Base-by-base conservation (phyloP, 2,888 invertebrate species). In the Noctua janthe region DNA sequence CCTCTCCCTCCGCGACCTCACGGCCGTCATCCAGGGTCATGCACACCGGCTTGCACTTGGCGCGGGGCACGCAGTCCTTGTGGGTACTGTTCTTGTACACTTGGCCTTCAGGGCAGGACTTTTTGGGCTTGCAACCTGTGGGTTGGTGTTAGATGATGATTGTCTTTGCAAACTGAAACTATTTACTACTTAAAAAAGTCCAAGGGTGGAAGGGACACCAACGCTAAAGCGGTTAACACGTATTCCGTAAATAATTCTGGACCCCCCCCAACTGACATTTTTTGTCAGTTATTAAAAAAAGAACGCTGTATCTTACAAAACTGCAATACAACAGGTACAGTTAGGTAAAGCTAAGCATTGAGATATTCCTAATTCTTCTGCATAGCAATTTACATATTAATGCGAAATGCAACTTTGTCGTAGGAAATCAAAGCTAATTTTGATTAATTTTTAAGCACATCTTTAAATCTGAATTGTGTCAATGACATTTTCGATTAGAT, bases 1-100 rank as follows among this genome's bases (percentile, higher is more conserved):
- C 92, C 91, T 99, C 99, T 0, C 99, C 98, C 94, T 99, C 99
- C 78, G 98, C 97, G 90, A 98, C 98, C 29, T 97, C 97, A 10
- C 95, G 95, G 0, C 98, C 98, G 78, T 98, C 97, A 0, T 91
- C 90, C 35, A 98, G 94, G 59, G 98, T 97, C 95, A 98, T 96
- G 90, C 99, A 99, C 2, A 98, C 94, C 0, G 98, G 98, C 85
- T 97, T 97, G 93, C 99, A 99, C 71, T 97, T 96, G 0, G 97
- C 97, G 76, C 98, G 97, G 0, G 98, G 98, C 10, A 99, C 98
- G 92, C 99, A 99, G 62, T 98, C 98, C 0, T 95, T 94, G 69
- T 98, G 97, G 0, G 97, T 97, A 23, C 97, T 96, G 94, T 98
- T 99, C 73, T 97, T 96, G 93, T 98, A 98, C 0, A 99, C 98